Base-by-base conservation (phyloP, 2,113 vertebrate species). In the Tragelaphus scriptus region DNA sequence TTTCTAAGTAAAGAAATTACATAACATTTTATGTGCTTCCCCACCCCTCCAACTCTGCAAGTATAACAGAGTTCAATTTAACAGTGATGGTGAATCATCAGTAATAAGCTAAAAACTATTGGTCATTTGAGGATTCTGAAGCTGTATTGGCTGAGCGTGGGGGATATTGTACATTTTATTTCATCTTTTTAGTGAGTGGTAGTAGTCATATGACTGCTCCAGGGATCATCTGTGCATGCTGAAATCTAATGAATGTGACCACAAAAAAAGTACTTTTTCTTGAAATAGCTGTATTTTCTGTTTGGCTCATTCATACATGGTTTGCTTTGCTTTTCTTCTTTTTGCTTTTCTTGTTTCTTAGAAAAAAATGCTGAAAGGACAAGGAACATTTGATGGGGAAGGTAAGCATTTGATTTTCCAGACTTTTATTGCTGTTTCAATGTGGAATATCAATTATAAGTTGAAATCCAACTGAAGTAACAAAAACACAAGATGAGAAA, bases 311-410 rank as follows among this genome's bases (percentile, higher is more conserved):
- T 97, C 93, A 97, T 91, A 88, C 91, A 92, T 82, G 49, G 56
- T 95, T 96, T 97, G 96, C 95, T 98, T 40, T 17, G 25, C 1
- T 92, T 1, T 92, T 1, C 95, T 1, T 59, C 49, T 96, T 90
- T 87, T 92, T 55, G 7, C 47, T 96, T 95, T 56, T 97, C 93
- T 51, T 96, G 63, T 93, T 94, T 92, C 2, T 25, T 97, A 99
- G 99, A 99, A 99, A 98, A 99, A 99, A 98, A 97, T 98, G 89
- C 98, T 99, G 98, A 99, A 98, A 97, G 98, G 94, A 96, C 99
- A 99, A 98, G 99, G 99, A 96, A 99, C 99, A 0, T 99, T 99
- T 92, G 99, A 99, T 98, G 99, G 99, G 40, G 99, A 99, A 99
- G 99, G 99, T 99, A 99, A 99, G 99, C 91, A 44, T 80, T 79